Evolutionary conservation across 2,797 vertebrate species (phyloP).

Genomic region (Macrochelys suwanniensis): DNA sequence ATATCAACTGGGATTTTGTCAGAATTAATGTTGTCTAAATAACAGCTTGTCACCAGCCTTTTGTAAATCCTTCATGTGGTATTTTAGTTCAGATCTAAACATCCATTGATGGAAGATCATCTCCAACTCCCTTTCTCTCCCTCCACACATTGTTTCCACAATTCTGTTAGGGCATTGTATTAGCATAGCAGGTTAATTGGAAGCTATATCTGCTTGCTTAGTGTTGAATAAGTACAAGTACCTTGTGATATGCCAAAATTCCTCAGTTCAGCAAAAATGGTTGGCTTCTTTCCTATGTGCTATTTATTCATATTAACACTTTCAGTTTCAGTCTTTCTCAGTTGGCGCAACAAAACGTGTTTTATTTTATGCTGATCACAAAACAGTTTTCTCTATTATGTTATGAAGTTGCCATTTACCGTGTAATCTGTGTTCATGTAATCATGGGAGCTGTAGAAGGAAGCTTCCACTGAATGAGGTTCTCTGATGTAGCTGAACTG

Average conservation of each 20-base stretch:
- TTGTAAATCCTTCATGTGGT: slow-evolving; percentile 13
- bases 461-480: background rate
- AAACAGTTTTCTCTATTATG: no score
- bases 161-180: background rate
- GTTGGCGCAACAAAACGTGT: background rate
- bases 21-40: background rate
- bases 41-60: background rate
- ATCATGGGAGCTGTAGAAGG: background rate
- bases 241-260: background rate
- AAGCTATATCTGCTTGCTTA: background rate
- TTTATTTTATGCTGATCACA: background rate
- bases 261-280: background rate
- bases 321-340: background rate
- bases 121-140: background rate
- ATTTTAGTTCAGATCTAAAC: background rate
- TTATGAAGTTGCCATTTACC: background rate
- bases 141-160: background rate
- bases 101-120: background rate
- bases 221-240: background rate
- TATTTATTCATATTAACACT: background rate
- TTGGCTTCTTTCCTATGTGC: background rate
- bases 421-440: background rate
- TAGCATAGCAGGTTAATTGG: background rate
- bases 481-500: background rate
- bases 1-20: background rate